Evolutionary conservation across 2,888 invertebrate species (phyloP).

Genomic region (Thecocarcelia acutangulata): DNA sequence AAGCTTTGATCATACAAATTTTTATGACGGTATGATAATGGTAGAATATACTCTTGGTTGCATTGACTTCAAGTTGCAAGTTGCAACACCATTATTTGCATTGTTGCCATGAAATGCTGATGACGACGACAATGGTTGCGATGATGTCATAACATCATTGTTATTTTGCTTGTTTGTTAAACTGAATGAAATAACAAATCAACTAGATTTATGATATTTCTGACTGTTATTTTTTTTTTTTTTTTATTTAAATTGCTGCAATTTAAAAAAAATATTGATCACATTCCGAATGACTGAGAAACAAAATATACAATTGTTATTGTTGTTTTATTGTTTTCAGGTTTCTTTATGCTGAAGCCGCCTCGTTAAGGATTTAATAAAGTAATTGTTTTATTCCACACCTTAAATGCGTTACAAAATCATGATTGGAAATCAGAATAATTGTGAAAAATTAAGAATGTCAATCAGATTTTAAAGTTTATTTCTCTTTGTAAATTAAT

Average conservation of each 20-base stretch:
- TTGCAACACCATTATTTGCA: slow-evolving; percentile 1
- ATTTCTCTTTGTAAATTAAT: background rate
- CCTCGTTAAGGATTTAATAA: slow-evolving; percentile 31
- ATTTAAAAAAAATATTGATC: slow-evolving; percentile 39
- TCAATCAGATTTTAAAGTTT: slow-evolving; percentile 1
- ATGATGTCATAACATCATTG: slow-evolving; percentile 62
- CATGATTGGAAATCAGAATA: slow-evolving; percentile 18
- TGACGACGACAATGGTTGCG: background rate
- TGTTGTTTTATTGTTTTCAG: slow-evolving; percentile 30
- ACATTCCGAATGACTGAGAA: background rate
- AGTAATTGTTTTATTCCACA: slow-evolving; percentile 33
- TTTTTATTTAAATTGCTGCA: slow-evolving; percentile 56
- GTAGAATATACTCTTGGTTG: slow-evolving; percentile 9
- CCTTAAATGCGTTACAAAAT: slow-evolving; percentile 24
- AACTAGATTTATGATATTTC: slow-evolving; percentile 56
- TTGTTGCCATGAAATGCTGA: slow-evolving; percentile 7
- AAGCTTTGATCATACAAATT: slow-evolving; percentile 24
- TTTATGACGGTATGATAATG: slow-evolving; percentile 18
- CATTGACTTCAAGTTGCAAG: background rate
- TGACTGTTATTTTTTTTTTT: slow-evolving; percentile 36
- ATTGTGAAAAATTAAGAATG: background rate
- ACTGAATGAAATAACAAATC: slow-evolving; percentile 43
- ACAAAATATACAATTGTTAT: slow-evolving; percentile 38
- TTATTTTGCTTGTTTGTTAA: slow-evolving; percentile 31
- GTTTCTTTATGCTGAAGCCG: slow-evolving; percentile 6